Base-by-base conservation (phyloP, 2,888 invertebrate genomes). In the Diarsia dahlii region DNA sequence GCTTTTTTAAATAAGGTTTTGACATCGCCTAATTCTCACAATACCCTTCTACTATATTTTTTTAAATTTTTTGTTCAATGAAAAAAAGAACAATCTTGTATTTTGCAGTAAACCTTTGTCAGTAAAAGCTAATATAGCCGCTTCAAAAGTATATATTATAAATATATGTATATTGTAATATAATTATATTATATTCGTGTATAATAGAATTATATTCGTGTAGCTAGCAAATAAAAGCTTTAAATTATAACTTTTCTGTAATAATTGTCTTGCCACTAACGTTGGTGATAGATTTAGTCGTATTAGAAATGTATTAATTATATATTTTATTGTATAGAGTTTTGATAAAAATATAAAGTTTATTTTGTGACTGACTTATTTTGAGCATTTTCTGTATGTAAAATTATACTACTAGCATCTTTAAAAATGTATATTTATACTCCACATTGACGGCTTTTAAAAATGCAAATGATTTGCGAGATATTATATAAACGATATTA, bases 171-270 rank as follows among this genome's bases (percentile, higher is more conserved):
- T 52, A 64, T 60, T 34, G 10, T 34, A 18, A 18, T 28, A 28
- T 28, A 18, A 54, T 58, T 34, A 20, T 48, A 20, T 20, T 2
- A 79, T 39, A 48, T 68, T 60, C 54, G 39, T 64, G 20, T 34
- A 18, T 18, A 18, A 54, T 58, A 45, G 23, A 48, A 20, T 20
- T 2, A 79, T 39, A 48, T 68, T 60, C 54, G 39, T 64, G 20
- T 80, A 71, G 48, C 18, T 85, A 85, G 70, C 52, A 64, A 65
- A 66, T 76, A 84, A 82, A 79, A 89, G 89, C 87, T 89, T 87
- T 88, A 89, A 89, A 74, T 71, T 80, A 34, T 70, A 75, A 79
- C 62, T 77, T 63, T 13, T 80, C 71, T 74, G 46, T 76, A 73
- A 73, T 72, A 28, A 58, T 73, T 63, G 56, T 89, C 88, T 89